Base-by-base conservation (phyloP, 1,140 invertebrate genomes). In the Papilio helenus region DNA sequence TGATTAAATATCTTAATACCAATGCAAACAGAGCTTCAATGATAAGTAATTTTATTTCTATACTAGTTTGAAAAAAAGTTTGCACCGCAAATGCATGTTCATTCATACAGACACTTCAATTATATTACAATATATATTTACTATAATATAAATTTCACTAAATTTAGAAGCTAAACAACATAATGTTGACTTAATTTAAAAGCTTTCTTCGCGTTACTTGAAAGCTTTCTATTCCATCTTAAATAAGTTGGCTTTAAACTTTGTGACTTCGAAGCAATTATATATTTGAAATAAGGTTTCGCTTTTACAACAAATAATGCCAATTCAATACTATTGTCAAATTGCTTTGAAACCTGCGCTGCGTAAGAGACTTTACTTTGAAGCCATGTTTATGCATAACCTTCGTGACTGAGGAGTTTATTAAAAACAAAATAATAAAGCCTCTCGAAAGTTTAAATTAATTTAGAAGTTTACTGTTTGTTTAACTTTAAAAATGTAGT, bases 211-310 rank as follows among this genome's bases (percentile, higher is more conserved):
- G 14, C 14, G 23, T 12, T 18, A 29, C 16, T 65, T 65, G 61
- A 65, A 65, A 65, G 61, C 26, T 65, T 65, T 65, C 12, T 65
- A 65, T 65, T 34, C 26, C 29, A 65, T 65, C 61, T 65, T 65
- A 65, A 65, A 29, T 65, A 65, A 65, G 5, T n/a, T 29, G 23
- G 26, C 26, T 68, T 68, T 34, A 29, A 68, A 29, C 26, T 34
- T 34, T 68, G 51, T 68, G 26, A 68, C 26, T 68, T 34, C 26
- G 61, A 68, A 68, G 26, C 1, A 68, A 26, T 29, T 29, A 16
- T 7, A 68, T 18, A 18, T 18, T 29, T 8, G 8, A 68, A 34
- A 18, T 68, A 68, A 18, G 61, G 61, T 68, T 68, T 68, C 26
- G 26, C 14, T 29, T 65, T 29, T 34, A 29, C 10, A 61, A 26